Evolutionary conservation across 2,113 vertebrate species (phyloP), one percentile per base, ranked within the genome.

Genomic region (Leptosomus discolor): DNA sequence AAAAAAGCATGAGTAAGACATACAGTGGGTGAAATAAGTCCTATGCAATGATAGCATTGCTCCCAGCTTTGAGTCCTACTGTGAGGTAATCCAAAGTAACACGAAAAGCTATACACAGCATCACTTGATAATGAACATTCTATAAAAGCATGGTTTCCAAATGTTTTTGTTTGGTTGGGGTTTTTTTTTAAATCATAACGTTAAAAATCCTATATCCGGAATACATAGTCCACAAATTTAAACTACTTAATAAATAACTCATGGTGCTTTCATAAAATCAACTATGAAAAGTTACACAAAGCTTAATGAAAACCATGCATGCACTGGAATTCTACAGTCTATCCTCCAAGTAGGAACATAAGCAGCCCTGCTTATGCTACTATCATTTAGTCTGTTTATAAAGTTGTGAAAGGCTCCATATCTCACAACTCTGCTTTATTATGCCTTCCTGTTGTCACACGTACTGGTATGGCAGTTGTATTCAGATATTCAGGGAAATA

Each of bases 181-280:
- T 0, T 36, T 37, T 76, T 61, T 63, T 65, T 36, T 0, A 12
- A 78, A 69, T 70, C 5, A 6, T 48, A 77, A 85, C 63, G 51
- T 74, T 74, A 92, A 78, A 93, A 95, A 70, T 45, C 56, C 18
- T 23, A 22, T 75, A 78, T 74, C 54, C 60, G 78, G 71, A 87
- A 74, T 48, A 57, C 21, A 51, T 5, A 81, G 71, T 74, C 80
- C 73, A 75, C 86, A 67, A 67, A 88, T 78, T 70, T 87, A 84
- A 92, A 78, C 56, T 92, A 39, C 58, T 84, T 95, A 87, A 94
- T 92, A 96, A 91, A 8, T 70, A 91, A 96, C 89, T 96, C 56
- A 92, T 63, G 76, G 71, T 67, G 32, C 91, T 81, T 78, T 89
- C 73, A 84, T 54, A 78, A 89, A 75, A 73, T 63, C 56, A 56